These are phyloP conservation scores for Hipparchia semele DNA, from an alignment of 2,888 invertebrate genomes.

Conservation along the genomic window DNA sequence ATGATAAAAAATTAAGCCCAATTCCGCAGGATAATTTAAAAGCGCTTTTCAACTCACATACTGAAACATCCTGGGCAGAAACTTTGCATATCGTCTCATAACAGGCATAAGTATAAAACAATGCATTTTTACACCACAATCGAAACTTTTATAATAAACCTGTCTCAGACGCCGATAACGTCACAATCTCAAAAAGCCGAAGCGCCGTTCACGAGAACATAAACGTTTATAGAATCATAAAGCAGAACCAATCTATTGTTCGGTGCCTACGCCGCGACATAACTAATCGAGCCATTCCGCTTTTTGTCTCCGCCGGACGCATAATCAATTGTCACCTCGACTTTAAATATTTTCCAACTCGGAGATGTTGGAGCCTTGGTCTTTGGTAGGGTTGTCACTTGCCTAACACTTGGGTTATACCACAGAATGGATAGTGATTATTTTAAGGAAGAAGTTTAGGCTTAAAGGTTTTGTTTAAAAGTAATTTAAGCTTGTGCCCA, in stretches of 20 bases:
- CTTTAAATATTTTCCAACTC: slow-evolving; percentile 70
- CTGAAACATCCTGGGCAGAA: not conserved
- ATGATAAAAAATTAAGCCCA: not conserved
- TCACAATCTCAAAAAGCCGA: slow-evolving; percentile 77
- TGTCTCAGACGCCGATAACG: slow-evolving; percentile 67
- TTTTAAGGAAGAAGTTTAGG: too few species aligned
- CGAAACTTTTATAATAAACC: slow-evolving; percentile 72
- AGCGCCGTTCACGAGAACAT: slow-evolving; percentile 78
- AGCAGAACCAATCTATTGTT: slow-evolving; percentile 79
- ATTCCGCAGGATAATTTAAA: slow-evolving; percentile 1
- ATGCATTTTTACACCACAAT: slow-evolving; percentile 35
- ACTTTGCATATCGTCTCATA: slow-evolving; percentile 15
- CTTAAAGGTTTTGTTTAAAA: too few species aligned
- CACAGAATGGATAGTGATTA: too few species aligned
- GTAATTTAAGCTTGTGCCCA: too few species aligned
- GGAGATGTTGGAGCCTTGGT: slow-evolving; percentile 43
- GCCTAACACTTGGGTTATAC: not conserved
- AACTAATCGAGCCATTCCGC: slow-evolving; percentile 78
- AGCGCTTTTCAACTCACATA: slow-evolving; percentile 4
- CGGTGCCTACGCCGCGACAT: slow-evolving; percentile 76
- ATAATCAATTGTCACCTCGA: slow-evolving; percentile 80
- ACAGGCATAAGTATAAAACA: slow-evolving; percentile 18
- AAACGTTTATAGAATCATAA: slow-evolving; percentile 82
- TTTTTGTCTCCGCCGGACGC: slow-evolving; percentile 74
- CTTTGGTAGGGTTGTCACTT: slow-evolving; percentile 11